A percentile compares a stretch with the other conserved stretches of the same genome.
Conservation (phyloP, 2,113 vertebrate species). For the Ceuthmochares aereus region DNA sequence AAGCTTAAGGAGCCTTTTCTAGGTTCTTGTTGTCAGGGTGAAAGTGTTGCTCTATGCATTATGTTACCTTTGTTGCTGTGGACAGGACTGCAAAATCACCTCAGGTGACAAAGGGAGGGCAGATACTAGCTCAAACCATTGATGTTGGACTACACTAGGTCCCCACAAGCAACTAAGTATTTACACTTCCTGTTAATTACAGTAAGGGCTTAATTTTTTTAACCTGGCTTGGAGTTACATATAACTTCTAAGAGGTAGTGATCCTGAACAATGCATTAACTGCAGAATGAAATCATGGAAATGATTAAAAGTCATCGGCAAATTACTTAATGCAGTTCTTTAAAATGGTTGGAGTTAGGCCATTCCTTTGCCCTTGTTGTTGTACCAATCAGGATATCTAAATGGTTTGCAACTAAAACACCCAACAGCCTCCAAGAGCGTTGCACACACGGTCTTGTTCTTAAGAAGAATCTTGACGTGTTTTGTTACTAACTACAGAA, state of each 20-base stretch:
- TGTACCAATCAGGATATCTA: rapidly evolving
- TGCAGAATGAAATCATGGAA: not conserved
- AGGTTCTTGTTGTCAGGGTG: not conserved
- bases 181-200: not conserved
- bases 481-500: not conserved
- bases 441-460: not conserved
- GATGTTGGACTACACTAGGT: not conserved
- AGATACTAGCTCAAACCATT: not conserved
- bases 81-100: rapidly evolving
- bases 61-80: not conserved
- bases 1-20: not conserved
- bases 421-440: not conserved
- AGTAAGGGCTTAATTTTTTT: not conserved
- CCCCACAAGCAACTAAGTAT: not conserved
- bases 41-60: not conserved
- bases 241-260: not conserved
- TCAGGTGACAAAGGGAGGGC: not conserved
- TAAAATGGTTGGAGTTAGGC: not conserved
- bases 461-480: not conserved
- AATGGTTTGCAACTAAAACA: not conserved
- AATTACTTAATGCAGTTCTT: not conserved
- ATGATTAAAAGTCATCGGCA: not conserved
- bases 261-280: not conserved
- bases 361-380: not conserved
- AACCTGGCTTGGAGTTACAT: not conserved